Conservation (phyloP, 2,888 invertebrate genomes). For the Phorcus lineatus region DNA sequence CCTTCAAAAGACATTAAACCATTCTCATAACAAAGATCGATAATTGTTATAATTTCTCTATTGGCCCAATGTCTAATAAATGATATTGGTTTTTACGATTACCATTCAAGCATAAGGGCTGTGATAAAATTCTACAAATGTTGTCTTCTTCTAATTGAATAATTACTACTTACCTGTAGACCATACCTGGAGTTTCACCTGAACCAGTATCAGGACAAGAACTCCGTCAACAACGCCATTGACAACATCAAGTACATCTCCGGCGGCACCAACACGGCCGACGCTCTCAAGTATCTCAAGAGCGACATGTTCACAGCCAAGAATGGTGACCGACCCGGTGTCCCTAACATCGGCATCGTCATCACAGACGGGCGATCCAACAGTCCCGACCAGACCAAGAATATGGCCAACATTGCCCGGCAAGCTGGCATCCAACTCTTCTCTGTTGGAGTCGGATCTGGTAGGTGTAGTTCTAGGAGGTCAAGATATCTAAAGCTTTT, state of each 20-base stretch:
- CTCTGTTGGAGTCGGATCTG: constrained; percentile 59
- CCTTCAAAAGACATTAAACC: too few relatives aligned
- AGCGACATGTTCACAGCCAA: constrained; percentile 33
- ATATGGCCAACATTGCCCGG: constrained; percentile 51
- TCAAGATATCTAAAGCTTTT: too few relatives aligned
- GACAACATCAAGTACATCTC: constrained; percentile 59
- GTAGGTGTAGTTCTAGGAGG: constrained; percentile 25
- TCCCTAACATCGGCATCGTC: constrained; percentile 63
- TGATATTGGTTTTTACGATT: too few relatives aligned
- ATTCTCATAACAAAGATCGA: too few relatives aligned
- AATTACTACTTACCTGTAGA: constrained; percentile 34
- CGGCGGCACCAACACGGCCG: constrained; percentile 68
- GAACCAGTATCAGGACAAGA: constrained; percentile 54
- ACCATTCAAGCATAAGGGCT: too few relatives aligned
- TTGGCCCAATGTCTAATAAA: too few relatives aligned
- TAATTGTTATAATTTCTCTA: too few relatives aligned
- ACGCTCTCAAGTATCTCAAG: constrained; percentile 53
- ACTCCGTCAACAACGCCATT: constrained; percentile 54
- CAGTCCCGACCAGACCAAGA: constrained; percentile 53
- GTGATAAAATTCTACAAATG: too few relatives aligned
- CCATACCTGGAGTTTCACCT: constrained; percentile 64
- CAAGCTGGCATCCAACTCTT: constrained; percentile 54
- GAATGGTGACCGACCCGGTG: constrained; percentile 62
- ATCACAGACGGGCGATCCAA: constrained; percentile 63
- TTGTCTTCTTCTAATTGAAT: too few relatives aligned